phyloP scores from a whole-genome alignment of 2,888 invertebrate genomes.

The Drosophila kuntzei region DNA sequence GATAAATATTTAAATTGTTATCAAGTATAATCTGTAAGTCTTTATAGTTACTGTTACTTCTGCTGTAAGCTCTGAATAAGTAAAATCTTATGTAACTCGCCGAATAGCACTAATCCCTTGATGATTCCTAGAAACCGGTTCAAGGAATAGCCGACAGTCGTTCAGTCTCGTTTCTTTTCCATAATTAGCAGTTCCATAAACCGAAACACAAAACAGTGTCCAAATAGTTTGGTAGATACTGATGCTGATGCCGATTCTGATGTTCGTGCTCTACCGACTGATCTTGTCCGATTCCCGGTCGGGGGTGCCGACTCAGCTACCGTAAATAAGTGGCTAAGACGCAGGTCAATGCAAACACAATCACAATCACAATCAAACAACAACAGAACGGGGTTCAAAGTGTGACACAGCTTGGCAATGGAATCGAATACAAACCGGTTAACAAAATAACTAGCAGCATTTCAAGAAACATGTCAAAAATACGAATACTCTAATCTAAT shows the following conservation, averaged over 20 bases:
- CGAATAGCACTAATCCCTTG: constrained; percentile 17
- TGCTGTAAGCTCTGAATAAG: background rate
- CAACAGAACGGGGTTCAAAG: constrained; percentile 23
- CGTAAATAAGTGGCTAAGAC: constrained; percentile 44
- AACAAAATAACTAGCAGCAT: background rate
- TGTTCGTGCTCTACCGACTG: constrained; percentile 30
- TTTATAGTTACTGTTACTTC: background rate
- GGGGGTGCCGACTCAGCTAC: constrained; percentile 42
- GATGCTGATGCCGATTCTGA: background rate
- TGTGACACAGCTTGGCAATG: constrained; percentile 36
- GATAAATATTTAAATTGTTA: background rate
- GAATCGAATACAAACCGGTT: background rate
- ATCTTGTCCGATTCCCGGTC: constrained; percentile 41
- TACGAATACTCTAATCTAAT: constrained; percentile 6
- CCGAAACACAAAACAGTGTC: constrained; percentile 32
- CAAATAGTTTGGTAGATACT: constrained; percentile 35
- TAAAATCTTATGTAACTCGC: constrained; percentile 1
- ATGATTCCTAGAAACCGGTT: constrained; percentile 37
- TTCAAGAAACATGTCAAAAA: constrained; percentile 20
- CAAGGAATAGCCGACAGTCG: constrained; percentile 31
- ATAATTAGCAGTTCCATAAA: constrained; percentile 72
- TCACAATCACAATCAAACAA: constrained; percentile 2
- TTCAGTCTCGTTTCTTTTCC: constrained; percentile 19
- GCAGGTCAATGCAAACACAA: constrained; percentile 35
- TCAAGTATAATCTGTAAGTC: background rate